A percentile compares a stretch with the other conserved stretches of the same genome.
Evolutionary conservation across 2,888 invertebrate species (phyloP).

Genomic region (Thelaira solivaga): DNA sequence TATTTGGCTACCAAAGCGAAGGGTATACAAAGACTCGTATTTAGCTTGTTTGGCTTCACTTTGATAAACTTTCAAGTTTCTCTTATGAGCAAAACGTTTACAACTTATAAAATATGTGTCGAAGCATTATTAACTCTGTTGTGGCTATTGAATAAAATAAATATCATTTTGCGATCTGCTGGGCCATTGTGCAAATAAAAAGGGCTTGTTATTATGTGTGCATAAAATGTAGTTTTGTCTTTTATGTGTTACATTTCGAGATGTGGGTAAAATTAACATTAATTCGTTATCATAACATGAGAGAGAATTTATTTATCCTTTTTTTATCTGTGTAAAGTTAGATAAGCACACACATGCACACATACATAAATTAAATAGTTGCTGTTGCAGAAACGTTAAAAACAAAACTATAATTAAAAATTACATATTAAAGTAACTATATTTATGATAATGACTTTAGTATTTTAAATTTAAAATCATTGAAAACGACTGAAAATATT

Average conservation of each 20-base stretch:
- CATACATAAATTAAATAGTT: slow-evolving; percentile 27
- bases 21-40: too few relatives aligned
- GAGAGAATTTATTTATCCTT: slow-evolving; percentile 14
- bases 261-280: slow-evolving; percentile 51
- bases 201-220: background rate
- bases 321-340: background rate
- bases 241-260: background rate
- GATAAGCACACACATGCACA: slow-evolving; percentile 3
- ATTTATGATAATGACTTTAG: background rate
- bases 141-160: too few relatives aligned
- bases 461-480: background rate
- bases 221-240: background rate
- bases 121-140: too few relatives aligned
- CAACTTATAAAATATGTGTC: too few relatives aligned
- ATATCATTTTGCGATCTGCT: background rate
- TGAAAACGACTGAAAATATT: background rate
- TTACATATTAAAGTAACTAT: background rate
- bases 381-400: background rate
- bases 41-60: too few relatives aligned
- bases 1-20: too few relatives aligned
- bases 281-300: slow-evolving; percentile 33
- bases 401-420: background rate
- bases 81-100: background rate
- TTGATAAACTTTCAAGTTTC: too few relatives aligned
- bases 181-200: background rate